Percentiles rank a stretch among this genome's conserved stretches.
Conservation (phyloP, 2,797 vertebrate genomes). For the Enteromius fasciolatus region DNA sequence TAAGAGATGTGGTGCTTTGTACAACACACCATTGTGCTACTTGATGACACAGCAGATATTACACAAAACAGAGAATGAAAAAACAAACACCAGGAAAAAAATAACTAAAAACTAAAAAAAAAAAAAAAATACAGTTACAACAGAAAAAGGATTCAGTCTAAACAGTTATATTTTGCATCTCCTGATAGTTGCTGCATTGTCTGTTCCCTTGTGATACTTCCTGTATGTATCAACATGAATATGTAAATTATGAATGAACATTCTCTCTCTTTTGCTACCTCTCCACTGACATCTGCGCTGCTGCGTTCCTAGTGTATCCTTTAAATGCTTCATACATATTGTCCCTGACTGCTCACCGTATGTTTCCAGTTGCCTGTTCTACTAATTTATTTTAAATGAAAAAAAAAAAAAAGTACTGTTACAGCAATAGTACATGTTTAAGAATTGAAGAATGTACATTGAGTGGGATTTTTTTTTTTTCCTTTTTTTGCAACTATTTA, state of each 20-base stretch:
- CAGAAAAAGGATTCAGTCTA: slow-evolving; percentile 40
- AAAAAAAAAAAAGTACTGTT: background rate
- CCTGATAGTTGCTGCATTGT: slow-evolving; percentile 59
- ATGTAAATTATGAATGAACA: slow-evolving; percentile 47
- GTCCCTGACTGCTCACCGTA: slow-evolving; percentile 18
- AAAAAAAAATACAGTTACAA: slow-evolving; percentile 60
- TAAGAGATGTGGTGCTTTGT: slow-evolving; percentile 67
- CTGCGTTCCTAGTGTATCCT: slow-evolving; percentile 31
- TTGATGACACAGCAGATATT: slow-evolving; percentile 65
- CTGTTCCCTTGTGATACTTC: slow-evolving; percentile 54
- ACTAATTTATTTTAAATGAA: background rate
- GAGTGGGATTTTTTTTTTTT: background rate
- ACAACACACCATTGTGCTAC: slow-evolving; percentile 54
- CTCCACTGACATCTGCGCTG: slow-evolving; percentile 29
- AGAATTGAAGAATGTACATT: slow-evolving; percentile 2
- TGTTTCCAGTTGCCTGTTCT: slow-evolving; percentile 11
- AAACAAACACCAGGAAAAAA: slow-evolving; percentile 57
- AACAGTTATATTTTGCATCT: slow-evolving; percentile 67
- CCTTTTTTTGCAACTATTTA: slow-evolving; percentile 13
- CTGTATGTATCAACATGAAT: slow-evolving; percentile 52
- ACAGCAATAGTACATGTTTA: slow-evolving; percentile 19
- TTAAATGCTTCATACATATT: slow-evolving; percentile 24
- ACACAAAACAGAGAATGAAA: slow-evolving; percentile 65
- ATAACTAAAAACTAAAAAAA: slow-evolving; percentile 61
- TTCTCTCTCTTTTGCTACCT: slow-evolving; percentile 78